phyloP scores from a whole-genome alignment of 2,113 vertebrate species.

The Loxodonta africana region DNA sequence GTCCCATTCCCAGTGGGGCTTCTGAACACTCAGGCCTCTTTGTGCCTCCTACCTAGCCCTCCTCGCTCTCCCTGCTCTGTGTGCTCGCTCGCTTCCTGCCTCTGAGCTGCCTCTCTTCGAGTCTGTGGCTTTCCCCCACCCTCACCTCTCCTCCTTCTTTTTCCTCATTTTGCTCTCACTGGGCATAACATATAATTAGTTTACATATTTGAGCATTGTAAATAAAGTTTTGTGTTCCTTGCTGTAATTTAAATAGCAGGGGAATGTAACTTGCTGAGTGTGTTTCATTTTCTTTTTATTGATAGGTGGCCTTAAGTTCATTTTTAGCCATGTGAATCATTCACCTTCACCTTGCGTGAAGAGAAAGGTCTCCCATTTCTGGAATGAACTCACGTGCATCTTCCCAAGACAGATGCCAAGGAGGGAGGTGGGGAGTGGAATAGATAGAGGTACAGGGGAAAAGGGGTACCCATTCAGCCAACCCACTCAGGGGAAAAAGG shows the following conservation, averaged over 20 bases:
- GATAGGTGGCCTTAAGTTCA: constrained; percentile 50
- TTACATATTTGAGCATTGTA: constrained; percentile 57
- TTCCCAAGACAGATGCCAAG: not conserved
- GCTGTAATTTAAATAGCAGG: constrained; percentile 64
- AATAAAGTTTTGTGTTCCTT: constrained; percentile 67
- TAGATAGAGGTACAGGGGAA: not conserved
- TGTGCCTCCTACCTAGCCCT: not conserved
- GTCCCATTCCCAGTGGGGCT: not conserved
- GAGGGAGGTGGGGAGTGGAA: not conserved
- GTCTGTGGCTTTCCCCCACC: not conserved
- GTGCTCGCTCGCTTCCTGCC: not conserved
- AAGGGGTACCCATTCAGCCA: too few species aligned
- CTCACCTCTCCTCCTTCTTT: not conserved
- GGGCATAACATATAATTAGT: constrained; percentile 42
- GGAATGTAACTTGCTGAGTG: constrained; percentile 6
- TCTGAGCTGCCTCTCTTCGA: not conserved
- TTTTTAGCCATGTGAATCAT: constrained; percentile 70
- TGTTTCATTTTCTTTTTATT: constrained; percentile 65
- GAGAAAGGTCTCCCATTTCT: constrained; percentile 27
- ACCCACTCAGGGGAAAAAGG: not conserved
- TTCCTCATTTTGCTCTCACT: constrained; percentile 59
- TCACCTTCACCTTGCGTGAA: constrained; percentile 59
- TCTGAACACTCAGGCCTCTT: not conserved
- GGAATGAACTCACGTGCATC: not conserved
- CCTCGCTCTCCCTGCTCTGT: not conserved